phyloP scores from a whole-genome alignment of 2,888 invertebrate genomes.

The Platycheirus albimanus region DNA sequence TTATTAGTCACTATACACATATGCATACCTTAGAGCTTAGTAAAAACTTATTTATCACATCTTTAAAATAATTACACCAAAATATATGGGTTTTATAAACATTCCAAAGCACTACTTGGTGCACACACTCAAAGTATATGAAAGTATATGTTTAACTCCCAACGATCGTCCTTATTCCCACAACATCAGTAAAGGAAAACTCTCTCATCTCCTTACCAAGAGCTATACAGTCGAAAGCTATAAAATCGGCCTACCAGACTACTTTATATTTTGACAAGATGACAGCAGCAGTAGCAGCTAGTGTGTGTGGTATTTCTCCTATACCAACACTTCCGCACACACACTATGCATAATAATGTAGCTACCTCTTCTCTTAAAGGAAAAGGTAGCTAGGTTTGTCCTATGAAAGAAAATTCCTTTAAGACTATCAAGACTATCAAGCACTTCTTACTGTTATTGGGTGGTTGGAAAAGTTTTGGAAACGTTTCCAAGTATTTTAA shows the following conservation, averaged over 20 bases:
- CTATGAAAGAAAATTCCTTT: constrained; percentile 19
- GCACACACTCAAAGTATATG: neutral
- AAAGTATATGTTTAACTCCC: too few species aligned
- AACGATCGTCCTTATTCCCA: constrained; percentile 8
- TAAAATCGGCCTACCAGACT: constrained; percentile 9
- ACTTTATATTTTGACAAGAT: constrained; percentile 19
- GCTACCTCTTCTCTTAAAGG: too few species aligned
- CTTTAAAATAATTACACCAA: constrained; percentile 12
- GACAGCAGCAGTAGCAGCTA: constrained; percentile 17
- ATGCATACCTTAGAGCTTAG: too few species aligned
- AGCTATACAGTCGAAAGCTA: neutral
- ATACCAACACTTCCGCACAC: neutral
- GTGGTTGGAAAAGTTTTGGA: constrained; percentile 33
- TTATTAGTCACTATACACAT: too few species aligned
- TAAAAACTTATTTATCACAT: too few species aligned
- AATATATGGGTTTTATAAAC: constrained; percentile 10
- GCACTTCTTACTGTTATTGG: constrained; percentile 8
- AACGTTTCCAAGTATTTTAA: constrained; percentile 44
- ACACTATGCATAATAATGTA: too few species aligned
- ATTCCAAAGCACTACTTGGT: neutral
- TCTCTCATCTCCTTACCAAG: neutral
- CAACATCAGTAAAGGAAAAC: constrained; percentile 7
- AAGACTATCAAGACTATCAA: constrained; percentile 31
- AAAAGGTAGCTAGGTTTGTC: neutral
- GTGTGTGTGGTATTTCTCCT: neutral